A percentile compares a stretch with the other conserved stretches of the same genome.
Conservation (phyloP, 2,888 invertebrate genomes). For the Xestoiulus laeticollis region DNA sequence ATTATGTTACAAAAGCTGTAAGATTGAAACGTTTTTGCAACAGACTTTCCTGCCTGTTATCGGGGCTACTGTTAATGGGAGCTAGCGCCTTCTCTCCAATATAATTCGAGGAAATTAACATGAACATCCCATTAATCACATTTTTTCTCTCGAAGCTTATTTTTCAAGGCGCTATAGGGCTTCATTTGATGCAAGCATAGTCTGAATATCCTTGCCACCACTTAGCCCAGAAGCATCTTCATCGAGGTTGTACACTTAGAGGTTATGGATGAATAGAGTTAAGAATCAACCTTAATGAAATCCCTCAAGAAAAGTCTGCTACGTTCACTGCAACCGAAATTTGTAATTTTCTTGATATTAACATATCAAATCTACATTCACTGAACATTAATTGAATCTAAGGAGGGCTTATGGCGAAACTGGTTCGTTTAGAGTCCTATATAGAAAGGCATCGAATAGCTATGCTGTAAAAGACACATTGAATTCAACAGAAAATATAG, state of each 20-base stretch:
- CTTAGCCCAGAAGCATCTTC: slow-evolving; percentile 34
- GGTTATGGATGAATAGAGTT: slow-evolving; percentile 3
- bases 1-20: neutral
- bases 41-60: neutral
- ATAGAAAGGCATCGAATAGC: neutral
- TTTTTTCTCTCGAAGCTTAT: slow-evolving; percentile 10
- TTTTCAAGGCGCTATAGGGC: neutral
- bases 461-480: neutral
- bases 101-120: slow-evolving; percentile 18
- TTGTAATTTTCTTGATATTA: neutral
- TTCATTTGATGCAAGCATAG: neutral
- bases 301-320: neutral
- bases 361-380: neutral
- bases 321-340: neutral
- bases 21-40: slow-evolving; percentile 28
- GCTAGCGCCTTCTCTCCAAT: neutral
- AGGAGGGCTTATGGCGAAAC: neutral
- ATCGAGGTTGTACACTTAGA: neutral
- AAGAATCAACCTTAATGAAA: slow-evolving; percentile 1
- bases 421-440: neutral
- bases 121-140: slow-evolving; percentile 28
- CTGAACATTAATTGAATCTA: neutral
- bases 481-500: neutral
- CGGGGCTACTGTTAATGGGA: slow-evolving; percentile 11
- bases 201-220: neutral